phyloP scores from a whole-genome alignment of 2,888 invertebrate species.

The Caenorhabditis angaria region DNA sequence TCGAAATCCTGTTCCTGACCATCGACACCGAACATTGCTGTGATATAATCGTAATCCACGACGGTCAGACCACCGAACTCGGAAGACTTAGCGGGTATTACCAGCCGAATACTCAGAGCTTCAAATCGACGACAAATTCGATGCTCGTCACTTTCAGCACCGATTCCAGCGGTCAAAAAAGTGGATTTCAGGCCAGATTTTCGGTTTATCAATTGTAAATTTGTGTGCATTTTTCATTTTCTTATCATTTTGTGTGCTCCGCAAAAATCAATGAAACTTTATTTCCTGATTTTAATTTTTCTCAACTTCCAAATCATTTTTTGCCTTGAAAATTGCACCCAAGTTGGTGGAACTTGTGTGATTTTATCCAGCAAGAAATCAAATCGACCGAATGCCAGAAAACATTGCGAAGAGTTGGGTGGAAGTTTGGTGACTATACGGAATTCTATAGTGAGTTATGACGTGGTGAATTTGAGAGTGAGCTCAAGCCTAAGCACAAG shows the following conservation, averaged over 20 bases:
- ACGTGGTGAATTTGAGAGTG: too few species aligned
- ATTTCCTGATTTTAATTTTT: neutral
- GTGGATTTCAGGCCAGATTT: constrained; percentile 4
- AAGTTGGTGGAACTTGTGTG: constrained; percentile 12
- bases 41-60: constrained; percentile 32
- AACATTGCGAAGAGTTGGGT: constrained; percentile 8
- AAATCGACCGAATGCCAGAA: constrained; percentile 11
- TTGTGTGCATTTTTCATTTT: neutral
- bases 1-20: constrained; percentile 18
- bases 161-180: constrained; percentile 25
- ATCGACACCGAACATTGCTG: constrained; percentile 41
- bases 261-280: neutral
- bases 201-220: neutral
- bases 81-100: constrained; percentile 29
- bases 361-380: constrained; percentile 10
- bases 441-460: constrained; percentile 17
- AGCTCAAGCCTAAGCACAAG: too few species aligned
- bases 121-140: constrained; percentile 22
- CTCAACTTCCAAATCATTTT: neutral
- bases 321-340: constrained; percentile 20
- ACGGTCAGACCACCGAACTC: constrained; percentile 27
- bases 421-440: constrained; percentile 21
- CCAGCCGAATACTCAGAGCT: constrained; percentile 13
- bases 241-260: constrained; percentile 6
- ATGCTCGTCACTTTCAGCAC: constrained; percentile 37